These are phyloP conservation scores for Babyrousa celebensis DNA, from an alignment of 2,797 vertebrate genomes.

Conservation along the genomic window DNA sequence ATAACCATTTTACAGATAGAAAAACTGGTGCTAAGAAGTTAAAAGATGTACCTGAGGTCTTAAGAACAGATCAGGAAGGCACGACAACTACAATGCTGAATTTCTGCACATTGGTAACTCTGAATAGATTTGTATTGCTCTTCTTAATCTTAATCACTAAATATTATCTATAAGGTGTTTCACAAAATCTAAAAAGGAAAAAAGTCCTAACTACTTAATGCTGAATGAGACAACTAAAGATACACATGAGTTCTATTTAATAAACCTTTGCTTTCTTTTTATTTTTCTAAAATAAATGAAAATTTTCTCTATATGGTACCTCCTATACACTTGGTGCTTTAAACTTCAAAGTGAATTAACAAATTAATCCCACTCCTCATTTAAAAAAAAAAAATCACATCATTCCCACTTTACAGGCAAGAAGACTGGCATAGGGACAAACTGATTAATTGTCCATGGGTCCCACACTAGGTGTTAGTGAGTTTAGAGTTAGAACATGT, in stretches of 20 bases:
- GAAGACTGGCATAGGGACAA: slow-evolving; percentile 41
- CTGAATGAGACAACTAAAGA: background rate
- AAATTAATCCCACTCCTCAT: background rate
- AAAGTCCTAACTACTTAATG: background rate
- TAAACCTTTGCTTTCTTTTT: background rate
- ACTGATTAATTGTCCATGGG: background rate
- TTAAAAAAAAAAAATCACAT: background rate
- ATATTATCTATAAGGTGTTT: background rate
- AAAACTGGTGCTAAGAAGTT: slow-evolving; percentile 11
- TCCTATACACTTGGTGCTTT: background rate
- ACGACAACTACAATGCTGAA: background rate
- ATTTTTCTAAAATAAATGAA: slow-evolving; percentile 50
- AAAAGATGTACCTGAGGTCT: background rate
- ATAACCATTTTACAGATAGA: background rate
- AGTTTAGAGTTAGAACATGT: background rate
- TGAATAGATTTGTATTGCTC: background rate
- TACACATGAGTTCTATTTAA: background rate
- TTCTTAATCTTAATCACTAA: slow-evolving; percentile 27
- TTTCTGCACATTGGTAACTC: background rate
- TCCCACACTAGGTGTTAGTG: background rate
- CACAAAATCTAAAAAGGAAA: background rate
- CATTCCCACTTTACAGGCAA: slow-evolving; percentile 52
- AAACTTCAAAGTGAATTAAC: slow-evolving; percentile 57
- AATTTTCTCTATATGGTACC: background rate
- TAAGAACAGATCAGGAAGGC: background rate